phyloP scores from a whole-genome alignment of 2,888 invertebrate species.

The Diaprepes abbreviatus region DNA sequence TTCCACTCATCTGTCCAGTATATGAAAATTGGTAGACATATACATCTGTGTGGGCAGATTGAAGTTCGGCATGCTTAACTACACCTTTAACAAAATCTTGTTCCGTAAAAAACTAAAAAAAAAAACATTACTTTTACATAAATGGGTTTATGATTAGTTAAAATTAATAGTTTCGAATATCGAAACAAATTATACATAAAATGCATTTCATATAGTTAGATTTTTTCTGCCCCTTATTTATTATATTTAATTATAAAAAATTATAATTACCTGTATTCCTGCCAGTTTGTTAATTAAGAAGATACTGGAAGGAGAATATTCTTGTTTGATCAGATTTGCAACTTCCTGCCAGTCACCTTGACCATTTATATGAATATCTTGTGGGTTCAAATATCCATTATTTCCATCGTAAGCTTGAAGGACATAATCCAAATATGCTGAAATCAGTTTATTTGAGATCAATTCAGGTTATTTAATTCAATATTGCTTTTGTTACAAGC shows the following conservation, averaged over 20 bases:
- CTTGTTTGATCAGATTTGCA: conserved; percentile 44
- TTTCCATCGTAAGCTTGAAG: conserved; percentile 38
- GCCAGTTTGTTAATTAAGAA: conserved; percentile 45
- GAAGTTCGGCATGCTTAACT: conserved; percentile 49
- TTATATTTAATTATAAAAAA: too few relatives aligned
- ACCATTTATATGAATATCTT: conserved; percentile 46
- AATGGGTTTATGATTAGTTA: too few relatives aligned
- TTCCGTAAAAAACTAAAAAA: conserved; percentile 49
- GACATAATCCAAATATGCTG: background rate
- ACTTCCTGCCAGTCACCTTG: conserved; percentile 22
- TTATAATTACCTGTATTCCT: conserved; percentile 43
- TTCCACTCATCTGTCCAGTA: conserved; percentile 47
- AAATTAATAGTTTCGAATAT: too few relatives aligned
- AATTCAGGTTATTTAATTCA: too few relatives aligned
- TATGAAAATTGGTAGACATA: conserved; percentile 50
- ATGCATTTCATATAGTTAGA: too few relatives aligned
- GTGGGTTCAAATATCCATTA: conserved; percentile 36
- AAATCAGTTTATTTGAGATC: background rate
- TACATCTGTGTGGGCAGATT: conserved; percentile 44
- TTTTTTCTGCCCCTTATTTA: too few relatives aligned
- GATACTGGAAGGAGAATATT: conserved; percentile 45
- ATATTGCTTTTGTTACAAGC: too few relatives aligned
- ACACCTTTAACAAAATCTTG: conserved; percentile 43
- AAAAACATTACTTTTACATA: too few relatives aligned
- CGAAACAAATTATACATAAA: too few relatives aligned